Evolutionary conservation across 2,888 invertebrate species (phyloP).

Genomic region (Steinernema carpocapsae): DNA sequence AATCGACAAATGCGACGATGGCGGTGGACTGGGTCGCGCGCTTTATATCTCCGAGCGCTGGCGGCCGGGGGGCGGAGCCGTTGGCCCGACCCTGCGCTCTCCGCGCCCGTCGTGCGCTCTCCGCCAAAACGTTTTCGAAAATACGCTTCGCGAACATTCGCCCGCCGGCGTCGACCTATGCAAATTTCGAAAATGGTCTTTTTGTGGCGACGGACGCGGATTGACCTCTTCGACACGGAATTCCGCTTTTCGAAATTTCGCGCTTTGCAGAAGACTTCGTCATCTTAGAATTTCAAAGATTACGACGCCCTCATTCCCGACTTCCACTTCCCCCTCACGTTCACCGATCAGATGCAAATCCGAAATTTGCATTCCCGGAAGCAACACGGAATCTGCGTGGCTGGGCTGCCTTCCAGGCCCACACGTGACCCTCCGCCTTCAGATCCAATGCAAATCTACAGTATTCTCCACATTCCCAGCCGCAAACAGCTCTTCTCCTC

Average conservation of each 20-base stretch:
- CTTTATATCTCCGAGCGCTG: background rate
- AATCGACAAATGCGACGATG: conserved; percentile 30
- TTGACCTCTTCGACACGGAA: no score
- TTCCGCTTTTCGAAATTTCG: background rate
- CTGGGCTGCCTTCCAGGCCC: background rate
- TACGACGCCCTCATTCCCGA: background rate
- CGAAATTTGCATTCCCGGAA: conserved; percentile 22
- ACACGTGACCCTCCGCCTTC: background rate
- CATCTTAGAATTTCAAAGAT: background rate
- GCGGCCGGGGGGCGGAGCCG: conserved; percentile 14
- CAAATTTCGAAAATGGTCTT: conserved; percentile 25
- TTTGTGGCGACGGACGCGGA: background rate
- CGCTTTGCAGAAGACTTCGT: background rate
- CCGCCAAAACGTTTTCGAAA: conserved; percentile 25
- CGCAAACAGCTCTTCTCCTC: background rate
- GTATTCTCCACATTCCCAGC: background rate
- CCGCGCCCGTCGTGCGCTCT: background rate
- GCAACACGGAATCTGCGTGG: background rate
- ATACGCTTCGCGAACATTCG: conserved; percentile 29
- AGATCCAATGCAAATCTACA: background rate
- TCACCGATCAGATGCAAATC: conserved; percentile 1
- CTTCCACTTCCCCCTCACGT: background rate
- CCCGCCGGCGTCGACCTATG: background rate
- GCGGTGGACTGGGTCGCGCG: background rate
- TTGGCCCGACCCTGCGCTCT: conserved; percentile 13